Conservation (phyloP, 2,113 vertebrate species). For the Chascanopsetta lugubris region DNA sequence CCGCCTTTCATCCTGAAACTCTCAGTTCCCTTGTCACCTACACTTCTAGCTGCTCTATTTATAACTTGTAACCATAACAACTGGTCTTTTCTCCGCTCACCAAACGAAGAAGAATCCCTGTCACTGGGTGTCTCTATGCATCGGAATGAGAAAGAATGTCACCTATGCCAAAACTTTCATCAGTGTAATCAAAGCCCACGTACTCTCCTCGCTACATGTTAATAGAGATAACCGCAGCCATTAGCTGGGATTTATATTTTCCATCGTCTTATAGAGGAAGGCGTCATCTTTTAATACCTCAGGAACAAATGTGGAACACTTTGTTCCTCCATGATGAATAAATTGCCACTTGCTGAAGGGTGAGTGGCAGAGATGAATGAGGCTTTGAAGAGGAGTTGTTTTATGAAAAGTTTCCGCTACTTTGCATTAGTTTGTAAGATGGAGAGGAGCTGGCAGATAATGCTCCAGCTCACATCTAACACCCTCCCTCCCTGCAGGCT, state of each 20-base stretch:
- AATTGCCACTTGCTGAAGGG: conserved; percentile 26
- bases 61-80: conserved; percentile 85
- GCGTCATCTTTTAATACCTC: conserved; percentile 13
- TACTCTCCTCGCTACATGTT: conserved; percentile 9
- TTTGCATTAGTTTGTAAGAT: conserved; percentile 45
- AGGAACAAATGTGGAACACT: conserved; percentile 30
- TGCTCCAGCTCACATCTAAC: conserved; percentile 22
- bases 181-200: conserved; percentile 17
- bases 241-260: conserved; percentile 27
- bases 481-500: not conserved
- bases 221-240: conserved; percentile 26
- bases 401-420: conserved; percentile 46
- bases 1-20: conserved; percentile 74
- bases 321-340: conserved; percentile 49
- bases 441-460: not conserved
- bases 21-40: conserved; percentile 78
- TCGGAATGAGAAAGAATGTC: conserved; percentile 27
- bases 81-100: conserved; percentile 67
- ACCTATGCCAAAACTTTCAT: conserved; percentile 40
- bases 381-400: conserved; percentile 48
- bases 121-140: conserved; percentile 68
- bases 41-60: conserved; percentile 79
- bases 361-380: conserved; percentile 51
- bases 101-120: conserved; percentile 61
- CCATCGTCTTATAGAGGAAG: conserved; percentile 11